Base-by-base conservation (phyloP, 2,113 vertebrate species). In the Colinus virginianus region DNA sequence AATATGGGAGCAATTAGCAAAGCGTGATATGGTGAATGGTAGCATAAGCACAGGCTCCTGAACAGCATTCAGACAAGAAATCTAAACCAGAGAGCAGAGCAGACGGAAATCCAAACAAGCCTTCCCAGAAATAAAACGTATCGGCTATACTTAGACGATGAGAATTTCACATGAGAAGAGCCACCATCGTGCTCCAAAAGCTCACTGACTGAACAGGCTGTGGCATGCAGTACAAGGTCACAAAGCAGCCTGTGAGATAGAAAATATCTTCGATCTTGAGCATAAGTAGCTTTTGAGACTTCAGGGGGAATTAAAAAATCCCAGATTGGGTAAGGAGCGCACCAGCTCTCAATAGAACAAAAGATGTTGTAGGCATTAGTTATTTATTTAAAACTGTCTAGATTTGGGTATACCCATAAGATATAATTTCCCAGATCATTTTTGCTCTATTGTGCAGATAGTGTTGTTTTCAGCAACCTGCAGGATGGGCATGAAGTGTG, bases 1-100 rank as follows among this genome's bases (percentile, higher is more conserved):
- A 97, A 94, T 92, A 95, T 88, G 89, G 94, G 55, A 79, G 91
- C 88, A 97, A 96, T 97, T 97, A 97, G 75, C 82, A 97, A 97
- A 96, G 95, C 93, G 68, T 16, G 64, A 91, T 97, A 88, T 21
- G 76, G 93, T 93, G 96, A 97, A 94, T 95, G 84, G 88, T 70
- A 94, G 87, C 17, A 0, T 95, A 87, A 94, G 90, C 68, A 83
- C 78, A 30, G 23, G 91, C 88, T 90, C 94, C 95, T 95, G 90
- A 89, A 93, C 59, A 93, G 68, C 87, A 72, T 93, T 88, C 92
- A 94, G 63, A 79, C 3, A 26, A 92, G 84, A 96, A 94, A 94
- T 90, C 59, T 94, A 95, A 96, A 91, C 87, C 80, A 96, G 71
- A 93, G 34, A 76, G 51, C 12, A 68, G 34, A 71, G 79, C 66